A percentile compares a stretch with the other conserved stretches of the same genome.
Conservation (phyloP, 2,888 invertebrate genomes). For the Lithophane ornitopus region DNA sequence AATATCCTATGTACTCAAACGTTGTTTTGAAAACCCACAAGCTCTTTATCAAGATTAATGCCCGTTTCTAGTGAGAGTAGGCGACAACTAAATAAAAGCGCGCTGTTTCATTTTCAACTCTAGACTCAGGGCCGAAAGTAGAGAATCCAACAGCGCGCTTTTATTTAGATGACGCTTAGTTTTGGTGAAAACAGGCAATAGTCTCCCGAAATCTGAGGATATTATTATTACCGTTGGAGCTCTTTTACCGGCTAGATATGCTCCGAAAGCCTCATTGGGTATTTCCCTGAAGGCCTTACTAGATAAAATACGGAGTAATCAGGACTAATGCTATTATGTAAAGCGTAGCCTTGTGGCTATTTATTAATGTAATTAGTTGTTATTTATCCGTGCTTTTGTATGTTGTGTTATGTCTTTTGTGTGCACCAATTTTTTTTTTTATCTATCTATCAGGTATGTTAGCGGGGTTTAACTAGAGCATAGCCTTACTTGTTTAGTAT, state of each 20-base stretch:
- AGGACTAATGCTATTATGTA: slow-evolving; percentile 22
- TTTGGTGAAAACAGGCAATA: background rate
- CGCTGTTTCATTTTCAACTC: background rate
- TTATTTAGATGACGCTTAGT: background rate
- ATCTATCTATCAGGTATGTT: too few relatives aligned
- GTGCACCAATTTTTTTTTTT: too few relatives aligned
- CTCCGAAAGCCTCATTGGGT: slow-evolving; percentile 48
- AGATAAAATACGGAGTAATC: slow-evolving; percentile 55
- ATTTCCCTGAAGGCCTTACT: slow-evolving; percentile 48
- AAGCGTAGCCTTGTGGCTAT: too few relatives aligned
- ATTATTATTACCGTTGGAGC: slow-evolving; percentile 50
- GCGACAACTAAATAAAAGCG: background rate
- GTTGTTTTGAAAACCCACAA: slow-evolving; percentile 50
- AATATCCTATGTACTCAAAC: slow-evolving; percentile 39
- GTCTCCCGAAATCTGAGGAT: slow-evolving; percentile 54
- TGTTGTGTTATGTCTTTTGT: too few relatives aligned
- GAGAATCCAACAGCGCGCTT: background rate
- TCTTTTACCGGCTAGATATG: slow-evolving; percentile 51
- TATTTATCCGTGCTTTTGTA: too few relatives aligned
- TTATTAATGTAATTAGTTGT: too few relatives aligned
- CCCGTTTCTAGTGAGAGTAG: background rate
- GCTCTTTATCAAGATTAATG: slow-evolving; percentile 55
- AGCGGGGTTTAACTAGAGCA: background rate
- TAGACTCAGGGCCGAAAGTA: background rate
- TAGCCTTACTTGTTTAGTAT: slow-evolving; percentile 20